Base-by-base conservation (phyloP, 1,140 invertebrate species). In the Atopsyche davidsoni region DNA sequence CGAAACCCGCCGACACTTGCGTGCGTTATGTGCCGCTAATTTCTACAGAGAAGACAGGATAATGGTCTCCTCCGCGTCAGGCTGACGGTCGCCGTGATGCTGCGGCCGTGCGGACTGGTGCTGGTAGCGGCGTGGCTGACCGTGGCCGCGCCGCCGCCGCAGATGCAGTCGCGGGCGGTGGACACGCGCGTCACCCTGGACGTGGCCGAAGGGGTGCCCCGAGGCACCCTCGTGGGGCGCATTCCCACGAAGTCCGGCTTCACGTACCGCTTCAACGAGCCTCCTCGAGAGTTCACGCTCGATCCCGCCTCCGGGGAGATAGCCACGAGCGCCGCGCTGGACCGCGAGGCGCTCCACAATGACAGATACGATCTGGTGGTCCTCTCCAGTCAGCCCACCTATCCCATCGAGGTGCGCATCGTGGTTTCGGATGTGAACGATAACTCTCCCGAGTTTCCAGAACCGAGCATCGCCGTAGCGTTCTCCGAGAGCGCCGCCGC, bases 401-500 rank as follows among this genome's bases (percentile, higher is more conserved):
- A 94, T 67, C 91, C 91, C 0, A 90, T 95, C 45, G 91, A 94
- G 68, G 90, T 96, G 9, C 75, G 89, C 49, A 89, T 95, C 50
- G 70, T 83, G 10, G 86, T 96, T 1, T 66, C 84, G 1, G 91
- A 96, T 66, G 78, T 92, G 14, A 95, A 95, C 66, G 92, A 95
- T 68, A 92, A 95, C 70, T 76, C 83, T 18, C 90, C 91, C 0
- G 82, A 86, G 65, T 93, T 96, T 72, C 92, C 90, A 1, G 92
- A 96, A 64, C 78, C 85, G 0, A 84, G 81, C 52, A 89, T 92
- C 31, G 84, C 82, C 0, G 85, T 93, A 0, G 80, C 83, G 10
- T 93, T 94, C 64, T 94, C 92, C 1, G 93, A 96, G 67, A 92
- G 91, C 58, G 89, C 92, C 0, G 87, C 85, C 1, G 73, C 84